These are phyloP conservation scores for Ursus arctos DNA, from an alignment of 2,113 vertebrate species.

Conservation along the genomic window DNA sequence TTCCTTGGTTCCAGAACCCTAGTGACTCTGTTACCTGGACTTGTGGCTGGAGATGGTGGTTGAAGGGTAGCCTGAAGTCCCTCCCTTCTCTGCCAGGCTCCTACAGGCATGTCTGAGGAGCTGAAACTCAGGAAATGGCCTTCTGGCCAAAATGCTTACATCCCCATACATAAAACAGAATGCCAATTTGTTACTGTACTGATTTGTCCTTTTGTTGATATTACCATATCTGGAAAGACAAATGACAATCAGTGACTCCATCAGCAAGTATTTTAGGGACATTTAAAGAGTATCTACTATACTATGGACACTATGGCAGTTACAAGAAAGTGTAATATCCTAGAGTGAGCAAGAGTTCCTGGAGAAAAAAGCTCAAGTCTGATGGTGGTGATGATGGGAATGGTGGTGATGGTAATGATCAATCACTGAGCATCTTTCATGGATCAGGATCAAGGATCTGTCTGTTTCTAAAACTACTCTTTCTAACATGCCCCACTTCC, in stretches of 20 bases:
- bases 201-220: background rate
- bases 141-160: background rate
- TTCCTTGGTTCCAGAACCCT: background rate
- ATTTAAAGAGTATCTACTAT: background rate
- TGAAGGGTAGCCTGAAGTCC: background rate
- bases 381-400: background rate
- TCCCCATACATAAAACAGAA: background rate
- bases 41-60: background rate
- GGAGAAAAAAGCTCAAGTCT: background rate
- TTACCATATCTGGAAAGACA: background rate
- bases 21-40: background rate
- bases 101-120: background rate
- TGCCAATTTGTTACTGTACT: background rate
- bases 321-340: background rate
- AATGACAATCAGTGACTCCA: background rate
- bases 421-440: background rate
- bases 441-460: background rate
- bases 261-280: background rate
- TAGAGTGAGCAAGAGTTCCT: background rate
- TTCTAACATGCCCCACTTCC: background rate
- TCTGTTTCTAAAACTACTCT: background rate
- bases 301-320: background rate
- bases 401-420: background rate
- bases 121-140: background rate
- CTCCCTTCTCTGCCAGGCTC: background rate